Percentiles rank a stretch among this genome's conserved stretches.
phyloP scores from a whole-genome alignment of 2,888 invertebrate species.

The Phengaris arion region DNA sequence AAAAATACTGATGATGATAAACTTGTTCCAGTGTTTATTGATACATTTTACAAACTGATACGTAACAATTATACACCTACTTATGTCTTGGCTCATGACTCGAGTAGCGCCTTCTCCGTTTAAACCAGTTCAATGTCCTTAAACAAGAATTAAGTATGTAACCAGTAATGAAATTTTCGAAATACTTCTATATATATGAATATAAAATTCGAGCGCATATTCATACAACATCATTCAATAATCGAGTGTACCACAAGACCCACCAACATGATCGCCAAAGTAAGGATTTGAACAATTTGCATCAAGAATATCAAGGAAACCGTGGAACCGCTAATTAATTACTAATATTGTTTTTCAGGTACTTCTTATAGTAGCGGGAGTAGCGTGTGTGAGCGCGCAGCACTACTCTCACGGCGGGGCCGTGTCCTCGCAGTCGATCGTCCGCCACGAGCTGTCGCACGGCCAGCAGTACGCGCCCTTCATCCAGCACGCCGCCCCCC shows the following conservation, averaged over 20 bases:
- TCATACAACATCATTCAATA: conserved; percentile 23
- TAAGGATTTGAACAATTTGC: conserved; percentile 40
- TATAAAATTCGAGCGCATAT: conserved; percentile 16
- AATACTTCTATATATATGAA: not conserved
- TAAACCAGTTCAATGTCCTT: conserved; percentile 13
- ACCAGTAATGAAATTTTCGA: not conserved
- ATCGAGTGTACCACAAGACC: conserved; percentile 5
- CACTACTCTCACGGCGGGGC: conserved; percentile 41
- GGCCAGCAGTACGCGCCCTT: conserved; percentile 35
- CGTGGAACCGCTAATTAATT: not conserved
- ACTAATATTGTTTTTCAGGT: conserved; percentile 31
- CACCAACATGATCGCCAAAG: conserved; percentile 41
- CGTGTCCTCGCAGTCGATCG: conserved; percentile 41
- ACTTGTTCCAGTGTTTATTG: too few species aligned
- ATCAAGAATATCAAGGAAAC: not conserved
- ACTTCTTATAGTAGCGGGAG: conserved; percentile 36
- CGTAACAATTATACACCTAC: too few species aligned
- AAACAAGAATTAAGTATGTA: not conserved
- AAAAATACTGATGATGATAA: too few species aligned
- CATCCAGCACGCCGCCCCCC: conserved; percentile 29
- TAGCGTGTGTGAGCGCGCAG: conserved; percentile 47
- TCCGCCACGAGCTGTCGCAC: conserved; percentile 38
- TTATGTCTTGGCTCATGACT: too few species aligned
- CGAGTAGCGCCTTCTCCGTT: not conserved
- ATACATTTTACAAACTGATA: too few species aligned